Evolutionary conservation across 2,888 invertebrate genomes (phyloP), one percentile per base, ranked within the genome.

Genomic region (Ceratothoa steindachneri): DNA sequence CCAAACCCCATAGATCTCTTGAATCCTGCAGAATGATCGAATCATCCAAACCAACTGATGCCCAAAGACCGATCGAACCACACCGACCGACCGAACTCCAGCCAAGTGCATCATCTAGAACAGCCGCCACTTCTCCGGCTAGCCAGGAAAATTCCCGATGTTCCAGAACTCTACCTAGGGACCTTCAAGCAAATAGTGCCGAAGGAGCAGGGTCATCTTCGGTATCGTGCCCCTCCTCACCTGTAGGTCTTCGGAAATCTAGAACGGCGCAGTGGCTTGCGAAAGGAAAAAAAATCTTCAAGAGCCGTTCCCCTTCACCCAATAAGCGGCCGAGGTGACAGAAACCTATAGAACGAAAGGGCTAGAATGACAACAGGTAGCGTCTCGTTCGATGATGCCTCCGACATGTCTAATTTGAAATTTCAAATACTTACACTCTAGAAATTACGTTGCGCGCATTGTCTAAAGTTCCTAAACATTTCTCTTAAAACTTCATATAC

Each of bases 211-310:
- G 75, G 1, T 70, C 78, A 1, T 68, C 73, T 22, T 73, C 78
- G 24, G 71, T 73, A 9, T 78, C 78, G 0, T 78, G 78, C 30
- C 78, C 78, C 19, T 78, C 78, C 7, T 78, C 78, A 7, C 78
- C 78, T 15, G 78, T 78, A n/a, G 69, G 75, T 19, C 78, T 69
- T 27, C 73, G 72, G 9, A 72, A 74, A 22, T 73, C 73, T 9
- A 67, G 72, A n/a, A 71, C 78, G 1, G 64, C 75, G n/a, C 69
- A 75, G 28, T 75, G 75, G 75, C 53, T 78, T 22, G 73, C 75
- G 15, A 64, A 73, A 9, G 78, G 78, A 22, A 73, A 74, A 5
- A 70, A 75, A 52, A 73, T 78, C 41, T 75, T 78, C 71, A 73
- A 78, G 55, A 75, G 78, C 31, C 64, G 78, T 19, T 78, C 78